phyloP scores from a whole-genome alignment of 2,113 vertebrate genomes.

The Rhabdomys dilectus region DNA sequence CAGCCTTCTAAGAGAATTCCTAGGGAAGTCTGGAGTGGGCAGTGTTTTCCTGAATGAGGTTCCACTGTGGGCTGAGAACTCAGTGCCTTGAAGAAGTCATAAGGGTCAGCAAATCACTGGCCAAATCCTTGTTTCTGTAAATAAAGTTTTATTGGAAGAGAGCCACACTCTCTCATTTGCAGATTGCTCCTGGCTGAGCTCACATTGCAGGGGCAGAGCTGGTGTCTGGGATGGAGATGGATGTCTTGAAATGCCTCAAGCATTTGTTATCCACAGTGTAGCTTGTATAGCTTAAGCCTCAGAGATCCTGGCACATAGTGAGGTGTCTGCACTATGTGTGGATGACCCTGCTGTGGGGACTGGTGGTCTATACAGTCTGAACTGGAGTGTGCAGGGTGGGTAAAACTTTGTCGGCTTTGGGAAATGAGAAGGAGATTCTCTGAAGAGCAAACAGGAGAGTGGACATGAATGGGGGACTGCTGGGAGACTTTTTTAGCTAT shows the following conservation, averaged over 20 bases:
- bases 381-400: not conserved
- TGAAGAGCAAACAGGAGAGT: not conserved
- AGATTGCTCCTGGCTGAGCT: not conserved
- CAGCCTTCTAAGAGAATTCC: not conserved
- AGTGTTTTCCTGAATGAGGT: constrained; percentile 6
- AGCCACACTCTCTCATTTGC: constrained; percentile 23
- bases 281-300: not conserved
- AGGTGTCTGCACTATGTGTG: too few species aligned
- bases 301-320: not conserved
- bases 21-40: not conserved
- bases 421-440: not conserved
- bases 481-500: not conserved
- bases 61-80: not conserved
- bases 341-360: not conserved
- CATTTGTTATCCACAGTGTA: not conserved
- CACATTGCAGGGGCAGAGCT: not conserved
- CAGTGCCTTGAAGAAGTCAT: not conserved
- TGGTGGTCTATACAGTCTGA: not conserved
- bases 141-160: constrained; percentile 64
- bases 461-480: not conserved
- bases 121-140: constrained; percentile 25
- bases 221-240: not conserved
- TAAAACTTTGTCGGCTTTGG: not conserved
- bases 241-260: not conserved
- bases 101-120: not conserved